These are phyloP conservation scores for Trichosurus vulpecula DNA, from an alignment of 2,797 vertebrate genomes.

Conservation along the genomic window DNA sequence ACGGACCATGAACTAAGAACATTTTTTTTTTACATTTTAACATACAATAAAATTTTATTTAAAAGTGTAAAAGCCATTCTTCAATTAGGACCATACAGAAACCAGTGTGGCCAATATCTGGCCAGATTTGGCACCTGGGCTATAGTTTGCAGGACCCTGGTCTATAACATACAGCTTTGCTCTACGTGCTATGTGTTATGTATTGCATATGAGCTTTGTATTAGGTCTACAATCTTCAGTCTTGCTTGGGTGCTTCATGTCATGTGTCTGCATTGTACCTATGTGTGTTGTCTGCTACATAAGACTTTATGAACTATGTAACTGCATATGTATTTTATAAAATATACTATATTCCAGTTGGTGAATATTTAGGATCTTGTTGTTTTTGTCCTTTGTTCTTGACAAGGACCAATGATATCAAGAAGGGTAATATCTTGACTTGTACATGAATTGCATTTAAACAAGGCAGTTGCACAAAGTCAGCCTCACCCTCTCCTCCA, in stretches of 20 bases:
- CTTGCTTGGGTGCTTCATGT: background rate
- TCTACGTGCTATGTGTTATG: background rate
- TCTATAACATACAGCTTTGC: background rate
- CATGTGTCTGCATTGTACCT: background rate
- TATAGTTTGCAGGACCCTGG: background rate
- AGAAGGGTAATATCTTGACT: background rate
- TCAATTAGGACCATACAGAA: background rate
- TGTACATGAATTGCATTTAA: background rate
- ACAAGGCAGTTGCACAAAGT: background rate
- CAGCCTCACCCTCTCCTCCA: background rate
- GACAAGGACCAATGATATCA: background rate
- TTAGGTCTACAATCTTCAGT: background rate
- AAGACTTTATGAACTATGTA: background rate
- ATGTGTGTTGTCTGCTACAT: background rate
- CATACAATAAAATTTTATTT: background rate
- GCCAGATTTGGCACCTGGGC: background rate
- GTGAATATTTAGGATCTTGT: background rate
- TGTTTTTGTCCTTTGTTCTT: background rate
- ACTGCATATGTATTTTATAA: background rate
- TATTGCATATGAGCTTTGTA: background rate
- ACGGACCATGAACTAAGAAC: background rate
- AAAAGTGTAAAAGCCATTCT: background rate
- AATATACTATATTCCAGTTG: background rate
- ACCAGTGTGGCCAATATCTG: background rate
- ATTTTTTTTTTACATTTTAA: background rate